phyloP scores from a whole-genome alignment of 2,888 invertebrate genomes.

The Cactoblastis cactorum region DNA sequence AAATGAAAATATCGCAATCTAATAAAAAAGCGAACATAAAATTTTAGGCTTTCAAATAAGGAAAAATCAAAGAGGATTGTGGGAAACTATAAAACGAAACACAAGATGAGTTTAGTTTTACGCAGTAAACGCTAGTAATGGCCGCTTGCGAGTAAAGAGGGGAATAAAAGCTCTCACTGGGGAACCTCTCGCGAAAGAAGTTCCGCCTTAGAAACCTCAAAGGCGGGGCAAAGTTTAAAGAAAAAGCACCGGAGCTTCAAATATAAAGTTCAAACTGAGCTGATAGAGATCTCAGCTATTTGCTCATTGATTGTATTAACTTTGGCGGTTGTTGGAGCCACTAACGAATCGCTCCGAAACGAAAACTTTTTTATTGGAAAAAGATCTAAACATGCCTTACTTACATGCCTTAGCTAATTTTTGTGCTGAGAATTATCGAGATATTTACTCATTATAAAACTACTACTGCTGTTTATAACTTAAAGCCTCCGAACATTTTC shows the following conservation, averaged over 20 bases:
- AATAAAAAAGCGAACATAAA: background rate
- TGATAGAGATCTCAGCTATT: slow-evolving; percentile 48
- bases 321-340: slow-evolving; percentile 28
- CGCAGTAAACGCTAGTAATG: slow-evolving; percentile 17
- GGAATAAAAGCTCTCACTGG: slow-evolving; percentile 44
- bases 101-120: slow-evolving; percentile 16
- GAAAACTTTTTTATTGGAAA: background rate
- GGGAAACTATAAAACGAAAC: slow-evolving; percentile 3
- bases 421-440: background rate
- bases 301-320: slow-evolving; percentile 45
- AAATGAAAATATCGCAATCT: background rate
- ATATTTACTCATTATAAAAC: no score
- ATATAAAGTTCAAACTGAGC: slow-evolving; percentile 57
- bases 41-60: slow-evolving; percentile 17
- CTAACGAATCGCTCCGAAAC: slow-evolving; percentile 11
- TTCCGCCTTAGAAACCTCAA: slow-evolving; percentile 62
- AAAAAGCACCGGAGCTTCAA: slow-evolving; percentile 54
- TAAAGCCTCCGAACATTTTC: no score
- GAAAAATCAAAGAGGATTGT: background rate
- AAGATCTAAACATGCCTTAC: background rate
- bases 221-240: slow-evolving; percentile 60
- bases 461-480: no score
- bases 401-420: background rate
- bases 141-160: slow-evolving; percentile 30
- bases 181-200: slow-evolving; percentile 47